A percentile compares a stretch with the other conserved stretches of the same genome.
These are phyloP conservation scores for Drosophila borborema DNA, from an alignment of 2,888 invertebrate species.

Conservation along the genomic window DNA sequence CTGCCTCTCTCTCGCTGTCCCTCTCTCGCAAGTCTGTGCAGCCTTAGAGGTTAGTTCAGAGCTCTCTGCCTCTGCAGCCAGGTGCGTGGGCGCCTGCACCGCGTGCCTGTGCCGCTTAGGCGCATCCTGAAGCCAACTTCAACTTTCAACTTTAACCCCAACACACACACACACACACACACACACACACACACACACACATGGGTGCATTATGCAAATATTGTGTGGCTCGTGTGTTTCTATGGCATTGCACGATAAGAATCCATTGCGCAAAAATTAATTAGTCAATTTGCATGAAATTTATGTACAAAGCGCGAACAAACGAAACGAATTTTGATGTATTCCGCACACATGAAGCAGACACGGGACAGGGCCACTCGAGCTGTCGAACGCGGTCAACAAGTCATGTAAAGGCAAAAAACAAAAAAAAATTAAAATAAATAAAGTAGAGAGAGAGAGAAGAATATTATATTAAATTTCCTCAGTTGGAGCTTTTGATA, in stretches of 20 bases:
- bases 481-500: background rate
- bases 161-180: constrained; percentile 7
- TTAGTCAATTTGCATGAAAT: constrained; percentile 83
- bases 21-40: too few relatives aligned
- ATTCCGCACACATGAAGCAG: constrained; percentile 37
- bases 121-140: constrained; percentile 38
- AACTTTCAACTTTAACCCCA: background rate
- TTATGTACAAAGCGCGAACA: constrained; percentile 78
- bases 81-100: constrained; percentile 58
- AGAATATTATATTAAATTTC: too few relatives aligned
- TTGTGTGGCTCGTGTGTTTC: constrained; percentile 39
- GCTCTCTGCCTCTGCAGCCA: background rate
- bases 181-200: background rate
- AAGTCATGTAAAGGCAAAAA: background rate
- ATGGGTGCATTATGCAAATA: constrained; percentile 63
- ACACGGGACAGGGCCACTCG: background rate
- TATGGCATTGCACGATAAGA: constrained; percentile 75
- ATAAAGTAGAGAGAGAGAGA: background rate
- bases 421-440: too few relatives aligned
- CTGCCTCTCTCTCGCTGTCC: background rate
- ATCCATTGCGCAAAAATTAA: constrained; percentile 81
- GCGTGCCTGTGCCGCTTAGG: constrained; percentile 41
- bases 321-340: constrained; percentile 68
- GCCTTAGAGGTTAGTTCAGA: background rate
- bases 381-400: constrained; percentile 17